phyloP scores from a whole-genome alignment of 2,113 vertebrate species.

The Corapipo altera region DNA sequence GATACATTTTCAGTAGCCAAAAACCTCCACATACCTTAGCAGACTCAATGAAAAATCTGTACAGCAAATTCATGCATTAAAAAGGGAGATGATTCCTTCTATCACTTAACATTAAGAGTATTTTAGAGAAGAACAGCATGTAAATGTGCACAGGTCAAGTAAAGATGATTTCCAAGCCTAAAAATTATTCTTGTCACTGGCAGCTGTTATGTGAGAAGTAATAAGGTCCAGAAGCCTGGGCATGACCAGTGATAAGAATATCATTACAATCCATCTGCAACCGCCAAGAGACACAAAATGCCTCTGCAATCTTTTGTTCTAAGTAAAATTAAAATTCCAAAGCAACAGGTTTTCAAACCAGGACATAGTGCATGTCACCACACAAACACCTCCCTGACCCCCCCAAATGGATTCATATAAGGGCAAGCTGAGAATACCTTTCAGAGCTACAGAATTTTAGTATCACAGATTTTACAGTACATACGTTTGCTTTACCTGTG shows the following conservation, averaged over 20 bases:
- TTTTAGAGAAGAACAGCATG: background rate
- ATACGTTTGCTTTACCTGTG: background rate
- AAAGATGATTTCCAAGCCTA: slow-evolving; percentile 31
- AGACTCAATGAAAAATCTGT: background rate
- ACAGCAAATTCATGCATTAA: background rate
- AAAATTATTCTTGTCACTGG: slow-evolving; percentile 52
- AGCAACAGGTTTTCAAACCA: background rate
- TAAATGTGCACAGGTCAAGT: background rate
- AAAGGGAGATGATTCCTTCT: background rate
- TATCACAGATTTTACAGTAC: background rate
- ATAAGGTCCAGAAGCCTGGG: background rate
- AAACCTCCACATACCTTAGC: background rate
- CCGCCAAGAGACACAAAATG: background rate
- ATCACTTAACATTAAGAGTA: background rate
- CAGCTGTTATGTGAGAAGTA: slow-evolving; percentile 24
- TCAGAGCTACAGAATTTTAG: background rate
- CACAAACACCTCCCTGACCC: background rate
- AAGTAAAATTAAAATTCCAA: background rate
- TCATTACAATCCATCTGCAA: background rate
- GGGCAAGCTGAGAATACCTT: background rate
- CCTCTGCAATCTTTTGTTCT: background rate
- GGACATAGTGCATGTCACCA: background rate
- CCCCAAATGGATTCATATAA: accelerated
- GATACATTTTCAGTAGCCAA: background rate
- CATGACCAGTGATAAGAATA: background rate